Percentiles rank a stretch among this genome's conserved stretches.
phyloP scores from a whole-genome alignment of 2,113 vertebrate species.

The Stigmatopora nigra region DNA sequence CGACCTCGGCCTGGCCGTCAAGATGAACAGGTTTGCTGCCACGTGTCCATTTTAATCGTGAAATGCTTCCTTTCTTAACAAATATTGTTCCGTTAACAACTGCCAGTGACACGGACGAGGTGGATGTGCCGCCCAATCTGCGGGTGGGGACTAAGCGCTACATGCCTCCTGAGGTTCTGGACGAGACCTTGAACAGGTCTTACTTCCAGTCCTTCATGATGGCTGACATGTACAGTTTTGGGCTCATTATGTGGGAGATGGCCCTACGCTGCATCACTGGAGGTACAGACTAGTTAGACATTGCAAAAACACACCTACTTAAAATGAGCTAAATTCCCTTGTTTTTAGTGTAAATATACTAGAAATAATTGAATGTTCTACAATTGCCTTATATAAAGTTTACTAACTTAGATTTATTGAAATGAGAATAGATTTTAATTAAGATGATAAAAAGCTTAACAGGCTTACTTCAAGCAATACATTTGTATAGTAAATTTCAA shows the following conservation, averaged over 20 bases:
- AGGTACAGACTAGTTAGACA: constrained; percentile 67
- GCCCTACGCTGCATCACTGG: constrained; percentile 87
- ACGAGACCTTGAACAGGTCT: constrained; percentile 87
- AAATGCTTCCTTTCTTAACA: no score
- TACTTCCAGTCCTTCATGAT: constrained; percentile 98
- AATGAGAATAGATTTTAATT: no score
- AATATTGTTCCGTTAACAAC: neutral
- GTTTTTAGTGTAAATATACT: no score
- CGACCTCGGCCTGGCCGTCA: constrained; percentile 91
- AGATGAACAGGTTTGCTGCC: constrained; percentile 84
- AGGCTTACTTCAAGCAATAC: no score
- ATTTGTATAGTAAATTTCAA: no score
- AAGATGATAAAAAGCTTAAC: no score
- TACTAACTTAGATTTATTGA: no score
- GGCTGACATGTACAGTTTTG: constrained; percentile 99
- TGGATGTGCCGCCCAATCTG: constrained; percentile 91
- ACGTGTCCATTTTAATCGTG: no score
- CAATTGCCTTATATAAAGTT: no score
- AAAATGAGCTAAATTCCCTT: no score
- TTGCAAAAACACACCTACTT: no score
- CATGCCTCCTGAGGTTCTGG: constrained; percentile 95
- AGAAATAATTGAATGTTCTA: no score
- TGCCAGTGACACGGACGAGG: constrained; percentile 88
- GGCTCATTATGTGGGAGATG: constrained; percentile 96
- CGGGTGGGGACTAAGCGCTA: constrained; percentile 96